These are phyloP conservation scores for Zaprionus bogoriensis DNA, from an alignment of 2,888 invertebrate species.

Conservation along the genomic window DNA sequence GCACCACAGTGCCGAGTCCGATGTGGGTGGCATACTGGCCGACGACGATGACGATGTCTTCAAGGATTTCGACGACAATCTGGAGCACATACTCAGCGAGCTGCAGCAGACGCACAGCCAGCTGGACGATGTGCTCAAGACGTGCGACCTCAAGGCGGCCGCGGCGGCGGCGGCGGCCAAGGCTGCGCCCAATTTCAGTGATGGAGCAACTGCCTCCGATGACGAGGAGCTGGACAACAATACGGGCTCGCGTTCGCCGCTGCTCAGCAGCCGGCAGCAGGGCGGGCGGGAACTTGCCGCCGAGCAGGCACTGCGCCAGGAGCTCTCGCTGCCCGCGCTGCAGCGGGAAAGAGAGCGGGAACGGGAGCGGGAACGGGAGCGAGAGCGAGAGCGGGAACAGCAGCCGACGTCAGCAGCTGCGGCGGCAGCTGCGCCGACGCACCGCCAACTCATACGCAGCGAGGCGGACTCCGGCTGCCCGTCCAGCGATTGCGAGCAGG, in stretches of 20 bases:
- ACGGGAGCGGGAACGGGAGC: conserved; percentile 17
- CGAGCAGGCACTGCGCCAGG: conserved; percentile 69
- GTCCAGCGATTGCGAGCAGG: conserved; percentile 84
- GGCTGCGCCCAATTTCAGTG: not conserved
- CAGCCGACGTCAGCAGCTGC: conserved; percentile 9
- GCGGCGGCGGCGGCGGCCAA: not conserved
- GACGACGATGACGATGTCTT: conserved; percentile 74
- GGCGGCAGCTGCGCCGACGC: conserved; percentile 12
- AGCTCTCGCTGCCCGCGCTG: conserved; percentile 44
- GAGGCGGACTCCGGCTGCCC: conserved; percentile 84
- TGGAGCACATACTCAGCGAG: conserved; percentile 77
- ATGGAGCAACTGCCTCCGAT: conserved; percentile 24
- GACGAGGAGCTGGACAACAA: conserved; percentile 88
- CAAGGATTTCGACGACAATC: conserved; percentile 78
- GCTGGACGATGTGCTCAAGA: conserved; percentile 68
- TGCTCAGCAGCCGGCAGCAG: conserved; percentile 84
- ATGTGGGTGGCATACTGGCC: conserved; percentile 76
- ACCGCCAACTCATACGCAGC: conserved; percentile 70
- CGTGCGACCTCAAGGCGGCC: conserved; percentile 17
- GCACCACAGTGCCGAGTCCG: conserved; percentile 76
- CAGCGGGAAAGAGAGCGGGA: conserved; percentile 16
- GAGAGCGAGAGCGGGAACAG: conserved; percentile 25
- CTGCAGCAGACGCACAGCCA: conserved; percentile 73
- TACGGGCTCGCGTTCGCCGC: conserved; percentile 87
- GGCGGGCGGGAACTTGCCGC: conserved; percentile 56